Conservation (phyloP, 2,888 invertebrate species). For the Drosophila subsilvestris region DNA sequence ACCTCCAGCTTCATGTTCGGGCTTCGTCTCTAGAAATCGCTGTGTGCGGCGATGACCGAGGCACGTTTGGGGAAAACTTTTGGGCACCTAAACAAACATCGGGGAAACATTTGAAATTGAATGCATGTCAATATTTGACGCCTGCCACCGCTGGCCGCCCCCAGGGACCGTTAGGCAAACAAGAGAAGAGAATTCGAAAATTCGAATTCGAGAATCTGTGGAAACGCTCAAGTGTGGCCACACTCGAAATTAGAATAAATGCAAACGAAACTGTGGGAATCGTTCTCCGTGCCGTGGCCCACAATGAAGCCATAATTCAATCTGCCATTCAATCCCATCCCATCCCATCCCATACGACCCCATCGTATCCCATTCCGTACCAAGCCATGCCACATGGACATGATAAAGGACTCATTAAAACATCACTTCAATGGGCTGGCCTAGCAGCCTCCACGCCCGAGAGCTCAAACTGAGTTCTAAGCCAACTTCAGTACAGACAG, state of each 20-base stretch:
- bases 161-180: conserved; percentile 67
- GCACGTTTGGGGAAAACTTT: conserved; percentile 26
- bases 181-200: conserved; percentile 11
- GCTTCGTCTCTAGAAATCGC: conserved; percentile 3
- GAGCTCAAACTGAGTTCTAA: conserved; percentile 25
- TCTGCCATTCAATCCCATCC: conserved; percentile 41
- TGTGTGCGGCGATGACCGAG: conserved; percentile 4
- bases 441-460: conserved; percentile 65
- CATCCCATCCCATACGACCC: conserved; percentile 14
- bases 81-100: conserved; percentile 67
- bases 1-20: conserved; percentile 1
- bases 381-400: conserved; percentile 61
- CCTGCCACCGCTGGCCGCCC: conserved; percentile 26
- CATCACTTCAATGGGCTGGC: conserved; percentile 80
- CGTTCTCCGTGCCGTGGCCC: conserved; percentile 27
- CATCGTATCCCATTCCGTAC: conserved; percentile 18
- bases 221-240: conserved; percentile 23
- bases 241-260: conserved; percentile 75
- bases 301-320: conserved; percentile 80
- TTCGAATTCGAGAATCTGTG: conserved; percentile 4
- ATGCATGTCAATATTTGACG: conserved; percentile 70
- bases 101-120: conserved; percentile 53
- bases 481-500: conserved; percentile 15
- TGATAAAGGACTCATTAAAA: conserved; percentile 81
- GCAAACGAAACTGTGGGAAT: conserved; percentile 67